phyloP scores from a whole-genome alignment of 1,140 invertebrate species.

The Eueides isabella region DNA sequence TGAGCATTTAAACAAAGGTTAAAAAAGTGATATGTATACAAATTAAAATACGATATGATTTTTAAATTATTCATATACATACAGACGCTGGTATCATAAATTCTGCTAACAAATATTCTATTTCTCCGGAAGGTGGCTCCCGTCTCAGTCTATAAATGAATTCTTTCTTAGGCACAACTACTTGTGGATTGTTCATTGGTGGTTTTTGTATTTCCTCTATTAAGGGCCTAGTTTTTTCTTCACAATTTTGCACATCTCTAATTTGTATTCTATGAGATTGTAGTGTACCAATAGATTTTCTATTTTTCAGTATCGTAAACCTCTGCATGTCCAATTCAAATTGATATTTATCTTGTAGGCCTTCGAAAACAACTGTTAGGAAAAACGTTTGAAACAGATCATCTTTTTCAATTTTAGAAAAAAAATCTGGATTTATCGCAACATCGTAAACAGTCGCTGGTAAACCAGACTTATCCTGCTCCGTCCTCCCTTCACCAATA shows the following conservation, averaged over 20 bases:
- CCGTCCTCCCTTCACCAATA: conserved; percentile 90
- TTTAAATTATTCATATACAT: conserved; percentile 40
- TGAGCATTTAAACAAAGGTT: too few species aligned
- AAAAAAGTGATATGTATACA: too few species aligned
- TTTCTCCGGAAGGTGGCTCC: conserved; percentile 72
- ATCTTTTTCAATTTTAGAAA: conserved; percentile 86
- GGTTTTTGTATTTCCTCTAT: conserved; percentile 82
- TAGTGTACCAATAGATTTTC: conserved; percentile 87
- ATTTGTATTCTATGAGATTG: conserved; percentile 88
- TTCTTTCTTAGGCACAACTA: conserved; percentile 49
- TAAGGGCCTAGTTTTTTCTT: conserved; percentile 70
- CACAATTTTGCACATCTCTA: conserved; percentile 81
- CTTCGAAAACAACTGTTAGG: conserved; percentile 89
- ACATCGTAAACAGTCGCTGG: conserved; percentile 89
- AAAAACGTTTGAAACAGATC: conserved; percentile 89
- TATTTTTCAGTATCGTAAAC: conserved; percentile 83
- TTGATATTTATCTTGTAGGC: conserved; percentile 86
- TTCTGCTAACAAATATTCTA: conserved; percentile 80
- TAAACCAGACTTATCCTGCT: conserved; percentile 89
- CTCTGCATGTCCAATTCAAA: conserved; percentile 85
- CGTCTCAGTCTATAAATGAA: conserved; percentile 77
- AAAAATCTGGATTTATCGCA: conserved; percentile 89
- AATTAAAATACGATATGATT: too few species aligned
- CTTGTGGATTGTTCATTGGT: conserved; percentile 48
- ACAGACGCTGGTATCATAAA: conserved; percentile 83